phyloP scores from a whole-genome alignment of 2,797 vertebrate genomes.

The Gymnopithys bicolor region DNA sequence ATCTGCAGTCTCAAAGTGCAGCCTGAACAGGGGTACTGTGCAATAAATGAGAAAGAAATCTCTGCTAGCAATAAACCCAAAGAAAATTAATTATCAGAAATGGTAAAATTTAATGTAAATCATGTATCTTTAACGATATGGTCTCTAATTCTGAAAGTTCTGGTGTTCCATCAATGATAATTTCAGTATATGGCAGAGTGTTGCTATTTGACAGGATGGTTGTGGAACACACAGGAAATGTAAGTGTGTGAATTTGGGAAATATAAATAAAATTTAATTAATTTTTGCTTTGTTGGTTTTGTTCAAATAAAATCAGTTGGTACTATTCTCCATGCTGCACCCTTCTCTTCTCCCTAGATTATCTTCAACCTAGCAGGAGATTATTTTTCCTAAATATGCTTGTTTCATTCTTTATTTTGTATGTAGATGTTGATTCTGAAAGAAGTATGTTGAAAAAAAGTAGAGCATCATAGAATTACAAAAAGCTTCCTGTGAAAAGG shows the following conservation, averaged over 20 bases:
- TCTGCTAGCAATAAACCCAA: background rate
- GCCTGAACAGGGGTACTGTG: background rate
- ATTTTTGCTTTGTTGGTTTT: background rate
- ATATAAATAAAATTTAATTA: background rate
- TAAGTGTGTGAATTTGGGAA: background rate
- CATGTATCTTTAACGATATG: background rate
- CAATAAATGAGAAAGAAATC: background rate
- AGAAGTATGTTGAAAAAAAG: background rate
- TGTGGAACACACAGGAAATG: background rate
- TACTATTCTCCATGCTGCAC: background rate
- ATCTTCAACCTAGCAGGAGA: background rate
- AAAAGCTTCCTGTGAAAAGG: background rate
- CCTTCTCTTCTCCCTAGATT: background rate
- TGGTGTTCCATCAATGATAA: background rate
- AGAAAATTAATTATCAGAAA: background rate
- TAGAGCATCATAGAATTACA: background rate
- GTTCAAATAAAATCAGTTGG: background rate
- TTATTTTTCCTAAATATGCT: background rate
- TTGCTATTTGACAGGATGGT: background rate
- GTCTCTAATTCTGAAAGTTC: background rate
- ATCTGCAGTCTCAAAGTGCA: background rate
- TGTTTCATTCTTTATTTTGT: background rate
- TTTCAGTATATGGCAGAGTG: background rate
- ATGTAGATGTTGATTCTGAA: background rate
- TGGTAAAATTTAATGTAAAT: background rate